Conservation (phyloP, 1,140 invertebrate genomes). For the Lasioglossum baleicum region DNA sequence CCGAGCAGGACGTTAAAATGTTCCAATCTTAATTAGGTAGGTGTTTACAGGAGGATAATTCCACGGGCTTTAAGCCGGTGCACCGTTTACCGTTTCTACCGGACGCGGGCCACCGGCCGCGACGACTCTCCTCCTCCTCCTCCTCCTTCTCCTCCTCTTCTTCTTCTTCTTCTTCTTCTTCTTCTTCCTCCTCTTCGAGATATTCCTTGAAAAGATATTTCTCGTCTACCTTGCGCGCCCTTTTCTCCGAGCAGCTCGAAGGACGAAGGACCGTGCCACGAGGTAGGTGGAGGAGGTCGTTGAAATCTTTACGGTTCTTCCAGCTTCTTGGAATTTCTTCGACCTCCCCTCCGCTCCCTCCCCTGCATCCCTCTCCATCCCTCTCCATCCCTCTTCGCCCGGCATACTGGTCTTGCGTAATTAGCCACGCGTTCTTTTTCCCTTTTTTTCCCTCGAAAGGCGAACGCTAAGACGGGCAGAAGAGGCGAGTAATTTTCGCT, state of each 20-base stretch:
- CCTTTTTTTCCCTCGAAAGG: not conserved
- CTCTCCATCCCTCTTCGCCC: no score
- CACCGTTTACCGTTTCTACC: slow-evolving; percentile 50
- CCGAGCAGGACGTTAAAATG: slow-evolving; percentile 77
- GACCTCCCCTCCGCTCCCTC: slow-evolving; percentile 13
- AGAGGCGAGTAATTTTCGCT: slow-evolving; percentile 36
- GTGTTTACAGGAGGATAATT: slow-evolving; percentile 79
- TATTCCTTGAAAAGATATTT: slow-evolving; percentile 41
- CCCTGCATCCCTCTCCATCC: not conserved
- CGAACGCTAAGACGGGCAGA: no score
- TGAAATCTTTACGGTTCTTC: slow-evolving; percentile 63
- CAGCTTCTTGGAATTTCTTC: slow-evolving; percentile 62
- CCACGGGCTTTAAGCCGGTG: slow-evolving; percentile 59
- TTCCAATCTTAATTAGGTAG: slow-evolving; percentile 81
- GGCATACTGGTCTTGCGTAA: slow-evolving; percentile 56
- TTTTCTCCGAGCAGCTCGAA: slow-evolving; percentile 34
- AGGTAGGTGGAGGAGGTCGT: slow-evolving; percentile 57
- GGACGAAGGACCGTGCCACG: slow-evolving; percentile 33
- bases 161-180: no score
- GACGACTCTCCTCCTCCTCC: slow-evolving; percentile 17
- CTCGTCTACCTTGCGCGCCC: not conserved
- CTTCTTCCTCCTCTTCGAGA: not conserved
- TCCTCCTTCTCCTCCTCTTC: not conserved
- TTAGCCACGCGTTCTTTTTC: slow-evolving; percentile 38
- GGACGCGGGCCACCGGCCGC: slow-evolving; percentile 57